Percentiles rank a stretch among this genome's conserved stretches.
Conservation (phyloP, 92 coral and sea anemone species). For the Phenganax marumi region DNA sequence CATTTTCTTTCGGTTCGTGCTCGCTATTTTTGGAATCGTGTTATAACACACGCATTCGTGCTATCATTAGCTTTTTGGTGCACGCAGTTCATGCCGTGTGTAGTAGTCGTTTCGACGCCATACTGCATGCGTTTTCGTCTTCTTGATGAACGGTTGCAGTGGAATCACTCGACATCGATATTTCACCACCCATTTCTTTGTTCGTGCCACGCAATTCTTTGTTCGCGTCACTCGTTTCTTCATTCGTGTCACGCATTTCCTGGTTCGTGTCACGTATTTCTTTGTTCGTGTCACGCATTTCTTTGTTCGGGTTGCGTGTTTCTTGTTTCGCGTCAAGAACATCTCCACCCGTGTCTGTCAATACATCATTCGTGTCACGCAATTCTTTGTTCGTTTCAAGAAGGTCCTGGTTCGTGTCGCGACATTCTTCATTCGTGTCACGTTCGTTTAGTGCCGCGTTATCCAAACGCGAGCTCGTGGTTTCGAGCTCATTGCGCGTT, state of each 20-base stretch:
- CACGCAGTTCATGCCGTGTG: not conserved
- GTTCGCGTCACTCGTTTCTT: not conserved
- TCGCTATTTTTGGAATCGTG: not conserved
- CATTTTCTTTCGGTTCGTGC: not conserved
- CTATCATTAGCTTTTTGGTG: not conserved
- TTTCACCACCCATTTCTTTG: not conserved
- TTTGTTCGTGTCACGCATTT: slow-evolving; percentile 1
- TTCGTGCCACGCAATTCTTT: not conserved
- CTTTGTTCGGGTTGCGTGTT: not conserved
- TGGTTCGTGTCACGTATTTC: not conserved
- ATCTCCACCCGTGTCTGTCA: not conserved
- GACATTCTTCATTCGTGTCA: not conserved
- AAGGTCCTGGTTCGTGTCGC: not conserved
- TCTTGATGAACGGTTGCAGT: not conserved
- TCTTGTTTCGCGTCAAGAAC: not conserved
- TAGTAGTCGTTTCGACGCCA: not conserved
- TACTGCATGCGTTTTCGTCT: not conserved
- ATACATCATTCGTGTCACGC: not conserved
- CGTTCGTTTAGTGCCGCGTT: not conserved
- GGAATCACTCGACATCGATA: not conserved
- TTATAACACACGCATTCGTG: not conserved
- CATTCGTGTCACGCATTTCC: not conserved
- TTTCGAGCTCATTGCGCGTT: not conserved
- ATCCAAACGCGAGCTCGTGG: not conserved
- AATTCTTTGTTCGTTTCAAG: not conserved